A percentile compares a stretch with the other conserved stretches of the same genome.
Conservation (phyloP, 2,113 vertebrate genomes). For the Psittacula cyanocephala region DNA sequence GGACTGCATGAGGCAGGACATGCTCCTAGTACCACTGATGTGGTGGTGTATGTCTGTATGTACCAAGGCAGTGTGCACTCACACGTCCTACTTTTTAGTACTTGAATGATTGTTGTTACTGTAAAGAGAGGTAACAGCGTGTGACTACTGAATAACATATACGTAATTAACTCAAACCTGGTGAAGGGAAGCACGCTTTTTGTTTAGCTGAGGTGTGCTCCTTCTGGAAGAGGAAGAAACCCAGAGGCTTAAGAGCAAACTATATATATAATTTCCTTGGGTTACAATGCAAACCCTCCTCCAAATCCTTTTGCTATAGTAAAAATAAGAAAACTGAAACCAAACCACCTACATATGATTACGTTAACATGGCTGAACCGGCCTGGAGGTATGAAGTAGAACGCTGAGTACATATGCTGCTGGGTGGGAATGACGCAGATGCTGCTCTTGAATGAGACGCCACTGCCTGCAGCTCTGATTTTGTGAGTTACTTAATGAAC, state of each 20-base stretch:
- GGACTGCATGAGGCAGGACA: rapidly evolving
- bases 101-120: neutral
- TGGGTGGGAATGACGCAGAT: neutral
- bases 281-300: neutral
- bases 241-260: neutral
- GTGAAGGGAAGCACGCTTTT: neutral
- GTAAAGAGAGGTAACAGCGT: neutral
- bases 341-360: neutral
- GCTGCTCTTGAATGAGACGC: neutral
- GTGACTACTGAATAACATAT: neutral
- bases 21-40: neutral
- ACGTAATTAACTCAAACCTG: neutral
- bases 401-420: rapidly evolving
- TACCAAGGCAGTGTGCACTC: rapidly evolving
- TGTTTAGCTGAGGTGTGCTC: neutral
- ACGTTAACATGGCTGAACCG: neutral
- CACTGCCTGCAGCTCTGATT: neutral
- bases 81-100: neutral
- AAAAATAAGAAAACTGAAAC: slow-evolving; percentile 5
- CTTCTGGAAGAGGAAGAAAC: neutral
- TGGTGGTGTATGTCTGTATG: neutral
- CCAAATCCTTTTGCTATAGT: neutral
- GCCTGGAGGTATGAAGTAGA: neutral
- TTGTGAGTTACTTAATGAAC: neutral
- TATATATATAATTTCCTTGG: neutral